Evolutionary conservation across 2,797 vertebrate species (phyloP).

Genomic region (Vipera latastei): DNA sequence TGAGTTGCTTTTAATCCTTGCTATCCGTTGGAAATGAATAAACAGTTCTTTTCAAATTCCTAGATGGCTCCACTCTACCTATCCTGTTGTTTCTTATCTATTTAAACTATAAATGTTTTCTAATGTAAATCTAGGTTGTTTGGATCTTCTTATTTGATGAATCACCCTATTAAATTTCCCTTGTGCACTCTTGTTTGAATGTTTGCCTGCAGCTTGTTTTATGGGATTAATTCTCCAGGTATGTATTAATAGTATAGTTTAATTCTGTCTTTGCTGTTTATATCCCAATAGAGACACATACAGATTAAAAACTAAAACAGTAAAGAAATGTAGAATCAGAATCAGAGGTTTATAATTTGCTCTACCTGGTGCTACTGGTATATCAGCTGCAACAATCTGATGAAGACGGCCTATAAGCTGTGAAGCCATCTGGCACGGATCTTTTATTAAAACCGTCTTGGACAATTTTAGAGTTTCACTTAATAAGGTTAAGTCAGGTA

Average conservation of each 20-base stretch:
- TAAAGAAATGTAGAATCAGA: neutral
- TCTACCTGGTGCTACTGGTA: slow-evolving; percentile 70
- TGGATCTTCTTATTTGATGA: neutral
- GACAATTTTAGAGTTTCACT: slow-evolving; percentile 68
- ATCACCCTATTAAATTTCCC: neutral
- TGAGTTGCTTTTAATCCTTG: neutral
- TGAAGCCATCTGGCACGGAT: slow-evolving; percentile 74
- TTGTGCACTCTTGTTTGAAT: neutral
- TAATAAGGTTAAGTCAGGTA: slow-evolving; percentile 66
- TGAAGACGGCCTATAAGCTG: slow-evolving; percentile 71
- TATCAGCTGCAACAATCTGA: slow-evolving; percentile 64
- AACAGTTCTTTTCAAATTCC: neutral
- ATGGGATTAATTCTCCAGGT: neutral
- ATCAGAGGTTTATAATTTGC: neutral
- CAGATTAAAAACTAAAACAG: neutral
- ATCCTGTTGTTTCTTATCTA: neutral
- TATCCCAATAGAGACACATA: neutral
- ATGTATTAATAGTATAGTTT: neutral
- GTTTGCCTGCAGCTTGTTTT: neutral
- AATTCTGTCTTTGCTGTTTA: neutral
- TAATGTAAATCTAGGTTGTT: neutral
- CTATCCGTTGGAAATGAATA: neutral
- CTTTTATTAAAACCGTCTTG: slow-evolving; percentile 59
- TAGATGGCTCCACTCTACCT: neutral
- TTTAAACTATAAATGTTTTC: neutral